phyloP scores from a whole-genome alignment of 2,888 invertebrate species.

The Sturmia bella region DNA sequence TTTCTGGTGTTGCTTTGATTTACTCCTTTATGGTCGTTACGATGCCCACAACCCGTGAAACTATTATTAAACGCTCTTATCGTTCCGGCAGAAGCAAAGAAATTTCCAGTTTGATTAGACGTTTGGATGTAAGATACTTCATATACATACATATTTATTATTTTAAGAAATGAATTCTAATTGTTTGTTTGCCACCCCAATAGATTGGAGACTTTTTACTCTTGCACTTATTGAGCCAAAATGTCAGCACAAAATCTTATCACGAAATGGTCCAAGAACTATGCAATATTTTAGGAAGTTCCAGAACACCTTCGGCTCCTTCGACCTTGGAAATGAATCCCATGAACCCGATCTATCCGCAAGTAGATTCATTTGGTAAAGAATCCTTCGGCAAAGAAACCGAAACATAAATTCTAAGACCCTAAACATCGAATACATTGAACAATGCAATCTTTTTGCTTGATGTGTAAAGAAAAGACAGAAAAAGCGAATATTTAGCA shows the following conservation, averaged over 20 bases:
- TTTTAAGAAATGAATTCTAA: no score
- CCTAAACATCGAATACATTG: neutral
- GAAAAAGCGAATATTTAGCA: conserved; percentile 53
- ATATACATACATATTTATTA: neutral
- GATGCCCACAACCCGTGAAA: conserved; percentile 90
- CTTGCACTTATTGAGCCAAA: conserved; percentile 92
- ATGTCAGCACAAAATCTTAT: conserved; percentile 91
- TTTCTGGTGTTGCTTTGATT: conserved; percentile 90
- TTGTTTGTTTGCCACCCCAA: conserved; percentile 69
- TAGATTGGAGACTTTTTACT: conserved; percentile 94
- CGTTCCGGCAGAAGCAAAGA: conserved; percentile 89
- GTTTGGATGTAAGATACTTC: conserved; percentile 86
- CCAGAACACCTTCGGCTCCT: conserved; percentile 92
- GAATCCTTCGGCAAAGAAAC: conserved; percentile 91
- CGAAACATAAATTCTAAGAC: conserved; percentile 85
- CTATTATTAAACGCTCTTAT: conserved; percentile 90
- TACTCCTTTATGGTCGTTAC: conserved; percentile 91
- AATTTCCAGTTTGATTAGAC: conserved; percentile 88
- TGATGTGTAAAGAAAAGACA: conserved; percentile 10
- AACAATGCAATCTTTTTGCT: conserved; percentile 50
- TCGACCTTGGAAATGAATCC: conserved; percentile 93
- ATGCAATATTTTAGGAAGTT: conserved; percentile 82
- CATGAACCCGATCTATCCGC: conserved; percentile 86
- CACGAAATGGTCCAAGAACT: conserved; percentile 91
- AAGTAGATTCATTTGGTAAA: conserved; percentile 88